Conservation (phyloP, 2,797 vertebrate species). For the Sciaenops ocellatus region DNA sequence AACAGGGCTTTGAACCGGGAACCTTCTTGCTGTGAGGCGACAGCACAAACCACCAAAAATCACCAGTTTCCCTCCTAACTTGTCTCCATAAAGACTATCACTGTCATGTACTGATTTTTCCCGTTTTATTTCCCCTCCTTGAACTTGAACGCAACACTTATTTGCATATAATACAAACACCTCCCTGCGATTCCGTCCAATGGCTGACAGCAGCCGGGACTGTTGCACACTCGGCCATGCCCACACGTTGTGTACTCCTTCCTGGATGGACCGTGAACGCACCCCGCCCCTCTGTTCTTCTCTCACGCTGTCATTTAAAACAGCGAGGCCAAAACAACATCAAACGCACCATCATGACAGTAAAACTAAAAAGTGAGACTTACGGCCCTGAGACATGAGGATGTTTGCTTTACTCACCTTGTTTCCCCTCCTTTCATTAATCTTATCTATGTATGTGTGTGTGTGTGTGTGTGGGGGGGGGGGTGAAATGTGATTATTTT, state of each 20-base stretch:
- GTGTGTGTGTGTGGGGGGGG: too few species aligned
- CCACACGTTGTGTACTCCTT: slow-evolving; percentile 5
- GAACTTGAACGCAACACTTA: slow-evolving; percentile 18
- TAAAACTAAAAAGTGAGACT: not conserved
- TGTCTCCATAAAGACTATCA: too few species aligned
- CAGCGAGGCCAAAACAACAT: slow-evolving; percentile 34
- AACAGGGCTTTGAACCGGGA: too few species aligned
- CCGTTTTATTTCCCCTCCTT: not conserved
- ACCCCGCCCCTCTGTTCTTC: slow-evolving; percentile 42
- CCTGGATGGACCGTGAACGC: slow-evolving; percentile 23
- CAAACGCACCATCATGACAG: not conserved
- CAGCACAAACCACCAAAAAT: too few species aligned
- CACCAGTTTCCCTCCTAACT: too few species aligned
- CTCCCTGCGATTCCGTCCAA: slow-evolving; percentile 49
- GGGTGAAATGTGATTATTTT: not conserved
- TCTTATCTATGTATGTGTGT: too few species aligned
- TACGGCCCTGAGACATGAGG: not conserved
- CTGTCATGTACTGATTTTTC: too few species aligned
- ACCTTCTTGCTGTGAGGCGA: too few species aligned
- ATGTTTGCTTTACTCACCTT: not conserved
- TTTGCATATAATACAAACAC: slow-evolving; percentile 14
- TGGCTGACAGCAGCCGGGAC: not conserved
- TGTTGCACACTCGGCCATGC: slow-evolving; percentile 27
- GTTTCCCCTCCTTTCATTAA: too few species aligned
- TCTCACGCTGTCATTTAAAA: slow-evolving; percentile 77